Evolutionary conservation across 2,888 invertebrate species (phyloP), one percentile per base, ranked within the genome.

Genomic region (Pasiphila rectangulata): DNA sequence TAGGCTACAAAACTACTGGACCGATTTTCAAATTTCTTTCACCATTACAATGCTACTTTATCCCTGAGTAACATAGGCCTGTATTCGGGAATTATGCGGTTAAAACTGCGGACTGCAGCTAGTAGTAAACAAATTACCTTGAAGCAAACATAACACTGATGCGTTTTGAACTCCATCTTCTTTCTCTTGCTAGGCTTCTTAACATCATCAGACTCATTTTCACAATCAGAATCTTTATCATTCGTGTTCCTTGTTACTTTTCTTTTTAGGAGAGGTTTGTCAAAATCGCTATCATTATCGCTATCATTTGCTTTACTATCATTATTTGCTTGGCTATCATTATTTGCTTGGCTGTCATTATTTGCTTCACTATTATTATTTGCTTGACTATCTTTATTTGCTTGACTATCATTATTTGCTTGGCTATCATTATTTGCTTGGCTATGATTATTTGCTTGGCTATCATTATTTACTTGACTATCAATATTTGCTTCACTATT

Each of bases 141-240:
- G 50, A 79, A 79, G 54, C 86, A 86, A 4, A 83, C 67, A 39
- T 85, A 82, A 36, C 86, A 86, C 34, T 86, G 84, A 36, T 79
- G 75, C 0, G 67, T 68, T 24, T 79, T 73, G 2, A 83, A 64
- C 4, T 59, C 73, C 0, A 76, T 72, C 2, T 57, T 57, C 23
- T 57, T 63, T 0, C 19, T 45, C 24, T 30, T 27, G 20, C 34
- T 46, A 16, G 50, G 35, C 15, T 32, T 23, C 17, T 29, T 38
- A n/a, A 36, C 42, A 2, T 37, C 30, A 19, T 39, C 35, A 4
- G 41, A 13, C 3, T 42, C 19, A 23, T 24, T 47, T 10, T 44
- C 29, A 21, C 48, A 29, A 12, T 59, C 37, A 7, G 2, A 12
- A 27, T 16, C 16, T 17, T 4, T 2, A n/a, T 29, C 32, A 34